Evolutionary conservation across 1,140 invertebrate species (phyloP).

Genomic region (Caenorhabditis inopinata): DNA sequence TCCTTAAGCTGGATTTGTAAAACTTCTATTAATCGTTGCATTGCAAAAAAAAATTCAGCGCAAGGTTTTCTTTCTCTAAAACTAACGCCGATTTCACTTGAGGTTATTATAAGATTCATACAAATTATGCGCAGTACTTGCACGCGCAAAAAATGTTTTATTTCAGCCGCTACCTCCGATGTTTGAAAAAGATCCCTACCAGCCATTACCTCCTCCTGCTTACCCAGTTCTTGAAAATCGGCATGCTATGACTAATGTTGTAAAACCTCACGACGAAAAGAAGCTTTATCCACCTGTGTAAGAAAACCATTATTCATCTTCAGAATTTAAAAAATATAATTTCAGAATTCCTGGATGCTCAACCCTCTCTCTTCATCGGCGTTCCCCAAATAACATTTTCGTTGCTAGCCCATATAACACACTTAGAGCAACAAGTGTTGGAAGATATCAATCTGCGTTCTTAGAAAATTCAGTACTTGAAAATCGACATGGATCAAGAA

Average conservation of each 20-base stretch:
- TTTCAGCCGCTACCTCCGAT: constrained; percentile 61
- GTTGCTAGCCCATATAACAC: constrained; percentile 65
- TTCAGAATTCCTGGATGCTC: constrained; percentile 64
- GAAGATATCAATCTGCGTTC: constrained; percentile 51
- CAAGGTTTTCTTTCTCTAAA: too few relatives aligned
- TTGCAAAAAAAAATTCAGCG: too few relatives aligned
- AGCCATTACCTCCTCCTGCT: constrained; percentile 64
- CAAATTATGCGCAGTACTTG: too few relatives aligned
- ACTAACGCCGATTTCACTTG: too few relatives aligned
- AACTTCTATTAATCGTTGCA: too few relatives aligned
- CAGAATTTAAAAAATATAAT: not conserved
- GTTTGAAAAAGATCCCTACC: constrained; percentile 64
- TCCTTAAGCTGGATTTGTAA: too few relatives aligned
- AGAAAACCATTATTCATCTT: not conserved
- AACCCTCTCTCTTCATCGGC: constrained; percentile 61
- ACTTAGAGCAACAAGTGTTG: constrained; percentile 57
- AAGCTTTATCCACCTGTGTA: constrained; percentile 66
- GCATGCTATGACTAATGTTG: constrained; percentile 56
- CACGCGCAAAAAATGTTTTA: not conserved
- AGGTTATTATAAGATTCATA: too few relatives aligned
- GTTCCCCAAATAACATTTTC: constrained; percentile 54
- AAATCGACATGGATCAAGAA: not conserved
- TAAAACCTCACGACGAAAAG: constrained; percentile 62
- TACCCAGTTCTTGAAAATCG: constrained; percentile 62
- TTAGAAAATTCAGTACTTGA: constrained; percentile 8